Conservation (phyloP, 2,888 invertebrate species). For the Trachelus iudaicus region DNA sequence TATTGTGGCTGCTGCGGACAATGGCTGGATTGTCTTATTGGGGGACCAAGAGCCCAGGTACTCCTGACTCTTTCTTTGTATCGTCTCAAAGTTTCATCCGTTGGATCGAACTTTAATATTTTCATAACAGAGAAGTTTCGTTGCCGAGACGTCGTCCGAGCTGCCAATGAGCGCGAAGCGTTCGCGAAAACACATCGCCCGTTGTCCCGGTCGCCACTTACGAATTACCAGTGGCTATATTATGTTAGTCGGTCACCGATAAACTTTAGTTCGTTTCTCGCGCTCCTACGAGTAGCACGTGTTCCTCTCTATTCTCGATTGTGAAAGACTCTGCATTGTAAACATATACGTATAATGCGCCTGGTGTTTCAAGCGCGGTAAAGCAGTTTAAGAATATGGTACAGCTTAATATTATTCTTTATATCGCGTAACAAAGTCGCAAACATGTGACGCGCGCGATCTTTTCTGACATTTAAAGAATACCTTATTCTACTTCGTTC, state of each 20-base stretch:
- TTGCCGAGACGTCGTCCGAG: slow-evolving; percentile 18
- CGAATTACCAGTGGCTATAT: slow-evolving; percentile 8
- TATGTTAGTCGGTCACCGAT: neutral
- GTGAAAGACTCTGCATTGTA: neutral
- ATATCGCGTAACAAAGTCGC: neutral
- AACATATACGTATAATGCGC: neutral
- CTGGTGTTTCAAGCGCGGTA: neutral
- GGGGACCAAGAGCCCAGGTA: neutral
- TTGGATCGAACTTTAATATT: slow-evolving; percentile 8
- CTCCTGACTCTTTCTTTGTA: neutral
- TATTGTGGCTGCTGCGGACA: neutral
- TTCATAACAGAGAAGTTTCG: slow-evolving; percentile 19
- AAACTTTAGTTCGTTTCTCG: slow-evolving; percentile 22
- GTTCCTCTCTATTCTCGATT: neutral
- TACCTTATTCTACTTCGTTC: neutral
- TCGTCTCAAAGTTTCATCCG: neutral
- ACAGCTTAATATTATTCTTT: neutral
- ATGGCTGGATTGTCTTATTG: neutral
- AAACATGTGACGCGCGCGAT: neutral
- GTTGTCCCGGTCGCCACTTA: slow-evolving; percentile 13
- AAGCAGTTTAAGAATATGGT: neutral
- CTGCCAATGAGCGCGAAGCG: slow-evolving; percentile 20
- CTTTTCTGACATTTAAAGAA: neutral
- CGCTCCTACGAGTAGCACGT: slow-evolving; percentile 19
- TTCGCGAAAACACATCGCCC: slow-evolving; percentile 19